phyloP scores from a whole-genome alignment of 2,888 invertebrate genomes.

The Drosophila lacicola region DNA sequence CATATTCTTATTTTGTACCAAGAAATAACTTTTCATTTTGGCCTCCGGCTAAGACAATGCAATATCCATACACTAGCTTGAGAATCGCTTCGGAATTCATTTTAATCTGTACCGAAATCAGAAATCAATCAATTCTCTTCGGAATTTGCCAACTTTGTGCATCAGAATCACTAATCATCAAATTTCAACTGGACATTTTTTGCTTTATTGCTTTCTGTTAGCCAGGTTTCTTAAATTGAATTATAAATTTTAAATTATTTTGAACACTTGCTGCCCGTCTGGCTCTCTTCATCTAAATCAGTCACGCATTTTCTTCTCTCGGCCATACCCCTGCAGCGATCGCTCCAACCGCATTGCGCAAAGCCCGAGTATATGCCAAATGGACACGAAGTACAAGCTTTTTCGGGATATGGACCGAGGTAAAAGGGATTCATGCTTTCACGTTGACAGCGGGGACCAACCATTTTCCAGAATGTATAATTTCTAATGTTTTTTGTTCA shows the following conservation, averaged over 20 bases:
- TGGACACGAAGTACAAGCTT: conserved; percentile 50
- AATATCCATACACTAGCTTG: too few relatives aligned
- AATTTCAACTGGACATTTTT: conserved; percentile 1
- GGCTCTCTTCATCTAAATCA: background rate
- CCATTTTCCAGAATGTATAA: conserved; percentile 19
- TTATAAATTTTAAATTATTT: conserved; percentile 3
- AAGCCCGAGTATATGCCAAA: conserved; percentile 56
- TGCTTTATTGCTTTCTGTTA: background rate
- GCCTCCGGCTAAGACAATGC: too few relatives aligned
- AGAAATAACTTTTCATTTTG: too few relatives aligned
- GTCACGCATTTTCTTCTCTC: background rate
- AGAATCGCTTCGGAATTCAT: too few relatives aligned
- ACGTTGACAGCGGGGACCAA: background rate
- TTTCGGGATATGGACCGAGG: conserved; percentile 59
- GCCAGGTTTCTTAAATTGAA: background rate
- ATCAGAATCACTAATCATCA: too few relatives aligned
- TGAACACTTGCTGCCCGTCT: background rate
- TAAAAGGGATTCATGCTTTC: conserved; percentile 62
- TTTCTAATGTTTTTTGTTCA: background rate
- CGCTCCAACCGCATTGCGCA: conserved; percentile 50
- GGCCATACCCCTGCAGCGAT: conserved; percentile 1
- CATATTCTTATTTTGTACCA: too few relatives aligned
- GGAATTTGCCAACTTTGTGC: too few relatives aligned
- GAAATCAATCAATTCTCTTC: too few relatives aligned
- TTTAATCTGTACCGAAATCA: too few relatives aligned